Evolutionary conservation across 2,113 vertebrate genomes (phyloP).

Genomic region (Catharus fuscescens): DNA sequence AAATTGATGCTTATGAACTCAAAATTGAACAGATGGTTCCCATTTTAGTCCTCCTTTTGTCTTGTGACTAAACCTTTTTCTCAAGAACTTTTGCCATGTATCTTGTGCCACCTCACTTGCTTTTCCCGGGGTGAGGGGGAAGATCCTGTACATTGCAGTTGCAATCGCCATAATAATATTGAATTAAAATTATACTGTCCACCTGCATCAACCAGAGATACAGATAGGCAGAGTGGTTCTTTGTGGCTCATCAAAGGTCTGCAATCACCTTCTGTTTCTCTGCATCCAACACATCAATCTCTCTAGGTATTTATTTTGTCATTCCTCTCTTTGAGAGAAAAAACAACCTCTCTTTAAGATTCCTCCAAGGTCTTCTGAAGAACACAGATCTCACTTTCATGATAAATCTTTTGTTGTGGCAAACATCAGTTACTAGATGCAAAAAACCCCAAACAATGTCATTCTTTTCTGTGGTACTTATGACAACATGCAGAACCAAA

Average conservation of each 20-base stretch:
- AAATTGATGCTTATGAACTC: background rate
- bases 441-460: background rate
- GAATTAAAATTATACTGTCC: background rate
- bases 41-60: background rate
- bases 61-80: background rate
- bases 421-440: background rate
- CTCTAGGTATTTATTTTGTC: background rate
- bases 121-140: background rate
- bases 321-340: background rate
- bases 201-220: background rate
- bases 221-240: background rate
- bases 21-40: background rate
- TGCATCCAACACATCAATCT: accelerated
- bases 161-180: background rate
- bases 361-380: background rate
- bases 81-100: background rate
- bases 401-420: background rate
- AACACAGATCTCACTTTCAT: background rate
- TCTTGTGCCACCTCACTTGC: background rate
- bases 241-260: background rate
- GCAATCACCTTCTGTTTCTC: background rate
- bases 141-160: background rate
- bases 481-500: background rate
- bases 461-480: background rate
- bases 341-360: background rate